Percentiles rank a stretch among this genome's conserved stretches.
phyloP scores from a whole-genome alignment of 2,888 invertebrate genomes.

The Hirudinaria manillensis region DNA sequence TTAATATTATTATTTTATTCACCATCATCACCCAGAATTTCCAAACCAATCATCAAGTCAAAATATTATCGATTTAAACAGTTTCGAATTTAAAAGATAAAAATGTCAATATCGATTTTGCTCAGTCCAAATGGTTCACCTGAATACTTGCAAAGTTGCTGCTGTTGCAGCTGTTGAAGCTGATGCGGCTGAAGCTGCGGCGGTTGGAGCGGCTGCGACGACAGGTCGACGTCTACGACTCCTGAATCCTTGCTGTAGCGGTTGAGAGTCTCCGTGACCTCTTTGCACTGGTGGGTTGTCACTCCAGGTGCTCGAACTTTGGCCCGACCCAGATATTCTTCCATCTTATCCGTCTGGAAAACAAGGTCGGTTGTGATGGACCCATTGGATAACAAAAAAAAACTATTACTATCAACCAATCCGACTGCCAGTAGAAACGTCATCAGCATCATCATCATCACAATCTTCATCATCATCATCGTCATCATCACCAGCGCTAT shows the following conservation, averaged over 20 bases:
- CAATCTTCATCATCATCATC: too few species aligned
- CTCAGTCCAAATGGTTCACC: too few species aligned
- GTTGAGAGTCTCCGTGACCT: constrained; percentile 57
- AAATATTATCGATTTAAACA: too few species aligned
- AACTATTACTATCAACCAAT: too few species aligned
- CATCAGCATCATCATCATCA: not conserved
- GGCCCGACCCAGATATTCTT: constrained; percentile 82
- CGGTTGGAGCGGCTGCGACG: constrained; percentile 27
- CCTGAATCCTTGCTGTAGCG: constrained; percentile 81
- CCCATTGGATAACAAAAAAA: not conserved
- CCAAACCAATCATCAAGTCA: too few species aligned
- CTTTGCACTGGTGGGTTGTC: constrained; percentile 60
- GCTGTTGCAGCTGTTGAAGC: not conserved
- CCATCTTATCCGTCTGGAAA: constrained; percentile 70
- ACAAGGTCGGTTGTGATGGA: not conserved
- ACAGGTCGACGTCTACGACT: constrained; percentile 62
- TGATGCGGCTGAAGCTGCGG: not conserved
- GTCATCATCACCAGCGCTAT: too few species aligned
- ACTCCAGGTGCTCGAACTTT: constrained; percentile 47
- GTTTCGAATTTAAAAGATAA: too few species aligned
- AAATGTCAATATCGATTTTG: too few species aligned
- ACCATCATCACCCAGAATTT: not conserved
- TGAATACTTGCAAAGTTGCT: not conserved
- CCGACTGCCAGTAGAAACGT: too few species aligned
- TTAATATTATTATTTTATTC: not conserved